A percentile compares a stretch with the other conserved stretches of the same genome.
Conservation (phyloP, 2,888 invertebrate species). For the Lithodes maja region DNA sequence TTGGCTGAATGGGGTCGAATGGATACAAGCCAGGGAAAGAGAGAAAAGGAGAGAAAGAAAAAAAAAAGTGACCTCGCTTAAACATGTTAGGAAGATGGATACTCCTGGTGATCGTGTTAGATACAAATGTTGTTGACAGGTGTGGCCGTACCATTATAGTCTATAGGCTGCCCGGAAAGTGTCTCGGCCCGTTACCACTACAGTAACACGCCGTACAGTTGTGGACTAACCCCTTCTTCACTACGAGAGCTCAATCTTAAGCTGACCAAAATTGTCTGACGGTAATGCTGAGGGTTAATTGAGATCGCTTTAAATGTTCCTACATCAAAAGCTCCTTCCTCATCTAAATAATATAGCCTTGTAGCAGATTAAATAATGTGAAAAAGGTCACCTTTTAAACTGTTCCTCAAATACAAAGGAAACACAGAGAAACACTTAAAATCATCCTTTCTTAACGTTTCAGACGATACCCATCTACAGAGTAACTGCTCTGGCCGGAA, state of each 20-base stretch:
- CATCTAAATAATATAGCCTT: neutral
- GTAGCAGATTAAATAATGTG: neutral
- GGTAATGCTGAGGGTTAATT: neutral
- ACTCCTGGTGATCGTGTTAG: too few species aligned
- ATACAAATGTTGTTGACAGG: neutral
- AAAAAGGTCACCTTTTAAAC: neutral
- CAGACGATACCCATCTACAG: too few species aligned
- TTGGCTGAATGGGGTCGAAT: too few species aligned
- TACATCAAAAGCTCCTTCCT: too few species aligned
- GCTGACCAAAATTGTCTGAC: neutral
- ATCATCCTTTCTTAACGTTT: neutral
- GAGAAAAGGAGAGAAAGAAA: too few species aligned
- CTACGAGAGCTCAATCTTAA: neutral
- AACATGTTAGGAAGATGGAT: too few species aligned
- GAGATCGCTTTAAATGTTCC: too few species aligned
- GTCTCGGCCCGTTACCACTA: neutral
- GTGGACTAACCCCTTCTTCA: neutral
- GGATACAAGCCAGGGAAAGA: too few species aligned
- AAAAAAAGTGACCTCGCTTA: too few species aligned
- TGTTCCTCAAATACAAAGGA: neutral
- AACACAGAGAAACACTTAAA: neutral
- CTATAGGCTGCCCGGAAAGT: neutral
- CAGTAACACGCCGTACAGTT: slow-evolving; percentile 20
- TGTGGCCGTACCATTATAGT: neutral
- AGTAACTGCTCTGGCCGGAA: too few species aligned